Evolutionary conservation across 2,797 vertebrate genomes (phyloP).

Genomic region (Melanotaenia pygmaea): DNA sequence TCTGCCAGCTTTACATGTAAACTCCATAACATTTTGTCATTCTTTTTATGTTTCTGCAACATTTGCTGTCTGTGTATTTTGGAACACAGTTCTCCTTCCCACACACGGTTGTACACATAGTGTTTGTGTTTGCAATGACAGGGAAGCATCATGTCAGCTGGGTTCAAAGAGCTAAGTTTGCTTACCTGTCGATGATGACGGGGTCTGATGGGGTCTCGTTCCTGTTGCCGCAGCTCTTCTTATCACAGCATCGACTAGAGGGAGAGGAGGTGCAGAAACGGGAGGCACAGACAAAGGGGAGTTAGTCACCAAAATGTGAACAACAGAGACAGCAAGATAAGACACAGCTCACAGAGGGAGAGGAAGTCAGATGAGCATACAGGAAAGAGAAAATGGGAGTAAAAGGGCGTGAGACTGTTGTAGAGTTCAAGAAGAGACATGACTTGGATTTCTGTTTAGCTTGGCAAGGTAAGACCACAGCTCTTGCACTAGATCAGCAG

Average conservation of each 20-base stretch:
- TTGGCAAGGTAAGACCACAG: constrained; percentile 59
- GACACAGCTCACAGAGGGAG: constrained; percentile 25
- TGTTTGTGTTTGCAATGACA: constrained; percentile 34
- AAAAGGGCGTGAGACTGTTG: constrained; percentile 69
- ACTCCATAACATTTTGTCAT: not conserved
- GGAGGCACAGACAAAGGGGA: constrained; percentile 29
- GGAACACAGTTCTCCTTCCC: constrained; percentile 33
- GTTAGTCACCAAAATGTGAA: constrained; percentile 57
- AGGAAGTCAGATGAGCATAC: constrained; percentile 53
- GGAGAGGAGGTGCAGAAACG: not conserved
- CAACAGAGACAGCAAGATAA: constrained; percentile 39
- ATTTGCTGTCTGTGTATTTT: constrained; percentile 37
- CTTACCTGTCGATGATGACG: constrained; percentile 99
- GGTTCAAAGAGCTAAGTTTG: constrained; percentile 63
- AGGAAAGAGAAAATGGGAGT: constrained; percentile 46
- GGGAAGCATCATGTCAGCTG: not conserved
- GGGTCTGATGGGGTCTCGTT: constrained; percentile 99
- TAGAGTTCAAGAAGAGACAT: constrained; percentile 47
- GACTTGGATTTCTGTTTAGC: constrained; percentile 55
- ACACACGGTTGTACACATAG: not conserved
- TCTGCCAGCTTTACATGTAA: not conserved
- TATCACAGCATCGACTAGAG: constrained; percentile 94
- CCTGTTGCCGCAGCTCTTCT: constrained; percentile 99
- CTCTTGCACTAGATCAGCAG: constrained; percentile 55
- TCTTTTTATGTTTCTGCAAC: constrained; percentile 6